Conservation (phyloP, 2,888 invertebrate genomes). For the Philhelius pedissequus region DNA sequence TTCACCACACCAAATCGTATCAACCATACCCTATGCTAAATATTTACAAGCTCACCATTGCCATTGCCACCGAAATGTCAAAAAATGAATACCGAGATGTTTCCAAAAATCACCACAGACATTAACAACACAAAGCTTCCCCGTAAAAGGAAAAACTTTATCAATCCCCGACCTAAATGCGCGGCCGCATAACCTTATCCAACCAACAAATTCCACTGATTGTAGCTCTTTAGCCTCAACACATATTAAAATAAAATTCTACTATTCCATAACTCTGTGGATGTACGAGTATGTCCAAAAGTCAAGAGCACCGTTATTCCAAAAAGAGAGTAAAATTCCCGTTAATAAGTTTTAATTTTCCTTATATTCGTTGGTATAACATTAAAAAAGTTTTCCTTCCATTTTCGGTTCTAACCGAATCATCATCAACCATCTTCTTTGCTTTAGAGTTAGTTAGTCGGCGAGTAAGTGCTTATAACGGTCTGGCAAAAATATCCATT, state of each 20-base stretch:
- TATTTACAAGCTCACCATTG: slow-evolving; percentile 17
- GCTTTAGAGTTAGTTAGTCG: slow-evolving; percentile 68
- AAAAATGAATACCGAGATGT: neutral
- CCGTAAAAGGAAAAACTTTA: neutral
- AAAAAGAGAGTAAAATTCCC: slow-evolving; percentile 25
- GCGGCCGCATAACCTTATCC: slow-evolving; percentile 62
- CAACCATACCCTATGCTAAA: slow-evolving; percentile 29
- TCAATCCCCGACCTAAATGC: slow-evolving; percentile 35
- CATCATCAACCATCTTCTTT: slow-evolving; percentile 65
- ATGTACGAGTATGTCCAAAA: neutral
- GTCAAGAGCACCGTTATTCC: slow-evolving; percentile 29
- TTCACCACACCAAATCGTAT: neutral
- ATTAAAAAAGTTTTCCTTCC: slow-evolving; percentile 61
- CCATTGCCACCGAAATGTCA: slow-evolving; percentile 38
- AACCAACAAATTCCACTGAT: slow-evolving; percentile 62
- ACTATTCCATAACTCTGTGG: neutral
- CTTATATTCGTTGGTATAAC: slow-evolving; percentile 2
- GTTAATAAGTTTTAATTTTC: slow-evolving; percentile 20
- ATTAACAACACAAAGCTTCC: neutral
- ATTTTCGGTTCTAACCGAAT: slow-evolving; percentile 51
- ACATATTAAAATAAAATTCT: neutral
- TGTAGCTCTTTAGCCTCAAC: slow-evolving; percentile 31
- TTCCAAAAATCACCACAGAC: neutral
- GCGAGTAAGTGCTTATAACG: slow-evolving; percentile 67
- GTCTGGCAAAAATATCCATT: slow-evolving; percentile 65